A percentile compares a stretch with the other conserved stretches of the same genome.
These are phyloP conservation scores for Sinocyclocheilus rhinocerous DNA, from an alignment of 2,113 vertebrate genomes.

Conservation along the genomic window DNA sequence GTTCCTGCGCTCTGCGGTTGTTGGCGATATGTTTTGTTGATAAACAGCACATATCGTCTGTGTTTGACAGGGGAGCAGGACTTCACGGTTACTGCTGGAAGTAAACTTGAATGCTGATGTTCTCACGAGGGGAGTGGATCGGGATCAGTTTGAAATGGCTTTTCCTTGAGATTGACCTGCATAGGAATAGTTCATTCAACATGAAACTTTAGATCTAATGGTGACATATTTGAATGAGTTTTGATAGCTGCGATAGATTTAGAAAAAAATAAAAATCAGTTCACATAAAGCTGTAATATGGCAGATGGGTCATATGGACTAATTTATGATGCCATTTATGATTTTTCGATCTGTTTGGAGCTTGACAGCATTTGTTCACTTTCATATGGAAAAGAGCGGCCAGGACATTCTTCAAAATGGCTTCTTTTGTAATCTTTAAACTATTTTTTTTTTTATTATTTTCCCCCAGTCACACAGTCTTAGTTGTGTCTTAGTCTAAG, in stretches of 20 bases:
- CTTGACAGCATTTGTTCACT: no score
- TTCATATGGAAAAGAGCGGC: no score
- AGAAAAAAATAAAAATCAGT: neutral
- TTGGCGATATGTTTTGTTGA: neutral
- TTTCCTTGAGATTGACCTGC: neutral
- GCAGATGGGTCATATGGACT: neutral
- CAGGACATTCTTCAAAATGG: no score
- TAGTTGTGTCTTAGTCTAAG: no score
- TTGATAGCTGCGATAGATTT: neutral
- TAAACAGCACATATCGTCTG: neutral
- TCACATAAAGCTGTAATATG: neutral
- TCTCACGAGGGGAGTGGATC: neutral
- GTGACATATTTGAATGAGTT: neutral
- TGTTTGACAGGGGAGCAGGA: neutral
- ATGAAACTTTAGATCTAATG: neutral
- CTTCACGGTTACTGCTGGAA: no score
- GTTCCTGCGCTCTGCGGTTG: neutral
- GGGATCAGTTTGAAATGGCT: neutral
- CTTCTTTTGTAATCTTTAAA: no score
- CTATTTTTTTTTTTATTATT: no score
- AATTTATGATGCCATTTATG: neutral
- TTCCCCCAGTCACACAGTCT: no score
- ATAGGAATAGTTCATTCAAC: neutral
- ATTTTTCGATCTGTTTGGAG: neutral
- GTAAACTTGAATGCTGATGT: neutral